Percentiles rank a stretch among this genome's conserved stretches.
These are phyloP conservation scores for Belonocnema kinseyi DNA, from an alignment of 1,140 invertebrate genomes.

Conservation along the genomic window DNA sequence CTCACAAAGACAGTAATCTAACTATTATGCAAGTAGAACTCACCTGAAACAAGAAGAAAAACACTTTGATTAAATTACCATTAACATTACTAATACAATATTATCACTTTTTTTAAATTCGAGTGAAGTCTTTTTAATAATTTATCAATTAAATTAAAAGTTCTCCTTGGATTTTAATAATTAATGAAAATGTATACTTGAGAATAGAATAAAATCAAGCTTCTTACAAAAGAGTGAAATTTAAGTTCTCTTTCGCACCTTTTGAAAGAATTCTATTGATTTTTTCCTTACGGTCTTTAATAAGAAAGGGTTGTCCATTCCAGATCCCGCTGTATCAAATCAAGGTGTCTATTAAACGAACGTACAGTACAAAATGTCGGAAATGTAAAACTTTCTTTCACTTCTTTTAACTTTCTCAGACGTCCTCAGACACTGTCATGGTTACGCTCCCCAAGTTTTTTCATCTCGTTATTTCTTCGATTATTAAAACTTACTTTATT, in stretches of 20 bases:
- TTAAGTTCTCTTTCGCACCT: background rate
- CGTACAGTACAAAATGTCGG: slow-evolving; percentile 22
- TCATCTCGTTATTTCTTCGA: slow-evolving; percentile 28
- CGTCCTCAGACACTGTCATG: slow-evolving; percentile 27
- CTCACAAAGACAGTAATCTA: too few species aligned
- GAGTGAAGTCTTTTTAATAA: background rate
- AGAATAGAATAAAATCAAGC: slow-evolving; percentile 20
- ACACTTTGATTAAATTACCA: too few species aligned
- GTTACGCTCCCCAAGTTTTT: slow-evolving; percentile 8
- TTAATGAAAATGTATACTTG: background rate
- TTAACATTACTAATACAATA: too few species aligned
- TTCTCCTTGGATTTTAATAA: background rate
- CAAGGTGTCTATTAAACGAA: slow-evolving; percentile 28
- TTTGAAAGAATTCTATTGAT: slow-evolving; percentile 7
- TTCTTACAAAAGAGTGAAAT: background rate
- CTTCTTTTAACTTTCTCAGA: slow-evolving; percentile 10
- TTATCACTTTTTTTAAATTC: too few species aligned
- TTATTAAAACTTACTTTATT: slow-evolving; percentile 27
- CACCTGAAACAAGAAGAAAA: too few species aligned
- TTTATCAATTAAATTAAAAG: background rate
- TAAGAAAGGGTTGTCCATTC: slow-evolving; percentile 23
- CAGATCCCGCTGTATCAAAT: slow-evolving; percentile 11
- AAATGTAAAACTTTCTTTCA: slow-evolving; percentile 32
- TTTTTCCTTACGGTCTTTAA: slow-evolving; percentile 24
- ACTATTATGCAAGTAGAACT: too few species aligned